These are phyloP conservation scores for Podarcis cretensis DNA, from an alignment of 2,113 vertebrate species.

Conservation along the genomic window DNA sequence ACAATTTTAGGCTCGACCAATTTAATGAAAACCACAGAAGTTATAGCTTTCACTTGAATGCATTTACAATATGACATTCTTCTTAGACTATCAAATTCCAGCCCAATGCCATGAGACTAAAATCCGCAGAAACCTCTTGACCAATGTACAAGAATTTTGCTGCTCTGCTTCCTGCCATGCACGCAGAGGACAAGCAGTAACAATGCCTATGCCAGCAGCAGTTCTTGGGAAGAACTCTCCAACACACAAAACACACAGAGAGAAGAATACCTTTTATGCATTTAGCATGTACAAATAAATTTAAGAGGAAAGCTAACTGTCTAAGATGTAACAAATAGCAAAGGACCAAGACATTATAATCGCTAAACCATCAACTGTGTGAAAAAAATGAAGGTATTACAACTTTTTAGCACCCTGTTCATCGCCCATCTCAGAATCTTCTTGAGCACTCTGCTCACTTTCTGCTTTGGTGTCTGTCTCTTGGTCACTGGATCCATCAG, in stretches of 20 bases:
- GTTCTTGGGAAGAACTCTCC: conserved; percentile 31
- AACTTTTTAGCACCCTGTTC: conserved; percentile 52
- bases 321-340: conserved; percentile 46
- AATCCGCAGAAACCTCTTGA: not conserved
- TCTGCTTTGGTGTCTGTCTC: conserved; percentile 67
- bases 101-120: conserved; percentile 34
- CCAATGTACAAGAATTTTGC: not conserved
- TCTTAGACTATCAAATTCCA: not conserved
- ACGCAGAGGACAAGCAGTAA: conserved; percentile 39
- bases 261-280: conserved; percentile 45
- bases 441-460: conserved; percentile 67
- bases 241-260: conserved; percentile 43
- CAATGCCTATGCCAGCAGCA: conserved; percentile 39
- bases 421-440: conserved; percentile 72
- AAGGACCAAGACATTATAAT: conserved; percentile 58
- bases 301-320: conserved; percentile 51
- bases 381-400: conserved; percentile 59
- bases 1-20: conserved; percentile 15
- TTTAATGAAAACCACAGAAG: not conserved
- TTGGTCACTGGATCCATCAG: conserved; percentile 57
- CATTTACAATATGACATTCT: not conserved
- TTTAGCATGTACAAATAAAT: conserved; percentile 51
- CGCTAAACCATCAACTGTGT: conserved; percentile 20
- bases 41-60: too few species aligned
- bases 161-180: conserved; percentile 44